Conservation (phyloP, 1,140 invertebrate genomes). For the Venturia canescens region DNA sequence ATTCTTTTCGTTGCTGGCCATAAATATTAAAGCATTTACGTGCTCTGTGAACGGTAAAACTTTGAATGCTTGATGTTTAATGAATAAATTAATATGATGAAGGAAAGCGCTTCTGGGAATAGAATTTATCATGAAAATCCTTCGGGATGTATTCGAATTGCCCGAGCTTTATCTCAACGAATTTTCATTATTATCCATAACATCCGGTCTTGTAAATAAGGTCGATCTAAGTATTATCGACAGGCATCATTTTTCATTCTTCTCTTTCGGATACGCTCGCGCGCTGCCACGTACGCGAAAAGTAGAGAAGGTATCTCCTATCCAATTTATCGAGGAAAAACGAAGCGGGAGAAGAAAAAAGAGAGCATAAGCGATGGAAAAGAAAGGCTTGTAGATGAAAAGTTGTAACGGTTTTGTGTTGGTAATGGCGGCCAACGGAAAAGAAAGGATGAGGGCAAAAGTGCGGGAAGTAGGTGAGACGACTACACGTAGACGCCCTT, state of each 20-base stretch:
- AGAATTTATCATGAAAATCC: too few relatives aligned
- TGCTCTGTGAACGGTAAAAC: too few relatives aligned
- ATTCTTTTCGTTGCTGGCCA: not conserved
- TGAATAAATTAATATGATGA: not conserved
- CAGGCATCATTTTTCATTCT: constrained; percentile 16
- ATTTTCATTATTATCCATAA: constrained; percentile 10
- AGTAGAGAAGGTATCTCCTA: not conserved
- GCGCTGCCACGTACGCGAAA: not conserved
- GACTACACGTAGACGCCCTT: not conserved
- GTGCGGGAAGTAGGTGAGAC: constrained; percentile 8
- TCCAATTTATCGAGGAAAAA: constrained; percentile 33
- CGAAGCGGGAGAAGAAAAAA: not conserved
- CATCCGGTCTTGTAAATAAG: not conserved
- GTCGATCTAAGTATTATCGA: constrained; percentile 5
- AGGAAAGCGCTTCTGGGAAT: too few relatives aligned
- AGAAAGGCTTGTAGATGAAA: constrained; percentile 5
- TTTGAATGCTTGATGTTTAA: too few relatives aligned
- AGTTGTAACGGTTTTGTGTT: constrained; percentile 16
- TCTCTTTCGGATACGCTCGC: not conserved
- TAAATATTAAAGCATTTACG: not conserved
- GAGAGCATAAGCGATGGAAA: not conserved
- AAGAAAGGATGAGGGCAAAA: not conserved
- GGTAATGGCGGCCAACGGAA: not conserved
- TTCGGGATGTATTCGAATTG: too few relatives aligned
- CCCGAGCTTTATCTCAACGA: not conserved